These are phyloP conservation scores for Pangasianodon gigas DNA, from an alignment of 2,113 vertebrate genomes.

Conservation along the genomic window DNA sequence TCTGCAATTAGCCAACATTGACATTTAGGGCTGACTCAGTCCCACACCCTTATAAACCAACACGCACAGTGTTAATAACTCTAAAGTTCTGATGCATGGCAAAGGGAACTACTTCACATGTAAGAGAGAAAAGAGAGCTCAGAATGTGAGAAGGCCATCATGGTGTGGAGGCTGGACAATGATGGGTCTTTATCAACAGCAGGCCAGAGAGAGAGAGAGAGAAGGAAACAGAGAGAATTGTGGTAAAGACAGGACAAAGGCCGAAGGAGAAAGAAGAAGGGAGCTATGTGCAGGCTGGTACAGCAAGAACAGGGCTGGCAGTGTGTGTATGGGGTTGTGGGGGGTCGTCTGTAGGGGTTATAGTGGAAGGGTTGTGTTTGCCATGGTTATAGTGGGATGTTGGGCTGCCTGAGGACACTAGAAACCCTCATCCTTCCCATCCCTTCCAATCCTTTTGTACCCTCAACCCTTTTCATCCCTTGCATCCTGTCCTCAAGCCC, in stretches of 20 bases:
- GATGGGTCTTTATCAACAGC: conserved; percentile 24
- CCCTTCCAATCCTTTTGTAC: background rate
- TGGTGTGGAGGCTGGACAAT: conserved; percentile 33
- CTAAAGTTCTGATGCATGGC: background rate
- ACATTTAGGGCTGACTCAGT: conserved; percentile 14
- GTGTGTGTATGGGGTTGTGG: conserved; percentile 35
- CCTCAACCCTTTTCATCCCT: background rate
- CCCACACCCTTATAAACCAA: conserved; percentile 26
- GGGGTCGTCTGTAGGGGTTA: conserved; percentile 17
- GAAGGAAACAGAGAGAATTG: conserved; percentile 4
- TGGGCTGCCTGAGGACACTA: background rate
- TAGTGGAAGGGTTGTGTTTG: conserved; percentile 4
- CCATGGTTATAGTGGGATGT: background rate
- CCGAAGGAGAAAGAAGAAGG: conserved; percentile 34
- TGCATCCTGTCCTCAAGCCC: background rate
- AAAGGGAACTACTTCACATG: background rate
- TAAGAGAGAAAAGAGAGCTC: background rate
- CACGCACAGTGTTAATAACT: background rate
- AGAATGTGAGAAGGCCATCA: background rate
- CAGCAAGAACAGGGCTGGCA: conserved; percentile 60
- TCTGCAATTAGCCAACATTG: background rate
- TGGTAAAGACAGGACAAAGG: conserved; percentile 50
- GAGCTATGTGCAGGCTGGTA: conserved; percentile 63
- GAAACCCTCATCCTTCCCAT: background rate
- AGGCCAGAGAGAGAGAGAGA: background rate